Evolutionary conservation across 2,888 invertebrate species (phyloP).

Genomic region (Coenonympha glycerion): DNA sequence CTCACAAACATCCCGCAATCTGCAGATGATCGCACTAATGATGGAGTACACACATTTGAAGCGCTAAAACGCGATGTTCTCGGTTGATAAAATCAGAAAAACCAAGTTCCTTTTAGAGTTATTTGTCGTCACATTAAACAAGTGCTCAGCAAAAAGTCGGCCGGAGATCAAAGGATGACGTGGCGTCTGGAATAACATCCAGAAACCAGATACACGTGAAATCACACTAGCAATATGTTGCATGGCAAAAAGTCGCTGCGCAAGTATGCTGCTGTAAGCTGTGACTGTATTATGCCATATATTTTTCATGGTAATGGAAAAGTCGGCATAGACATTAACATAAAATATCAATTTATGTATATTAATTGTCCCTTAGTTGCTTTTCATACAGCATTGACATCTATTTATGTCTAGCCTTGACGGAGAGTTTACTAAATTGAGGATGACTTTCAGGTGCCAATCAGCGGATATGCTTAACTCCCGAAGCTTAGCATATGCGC

Average conservation of each 20-base stretch:
- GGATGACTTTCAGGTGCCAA: too few relatives aligned
- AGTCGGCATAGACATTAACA: not conserved
- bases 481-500: too few relatives aligned
- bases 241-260: not conserved
- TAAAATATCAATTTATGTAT: too few relatives aligned
- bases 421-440: too few relatives aligned
- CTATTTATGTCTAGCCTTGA: too few relatives aligned
- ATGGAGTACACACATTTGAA: conserved; percentile 60
- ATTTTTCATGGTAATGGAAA: too few relatives aligned
- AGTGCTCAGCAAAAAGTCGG: conserved; percentile 67
- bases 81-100: conserved; percentile 65
- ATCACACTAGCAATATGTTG: not conserved
- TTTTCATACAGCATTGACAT: too few relatives aligned
- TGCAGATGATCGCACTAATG: conserved; percentile 64
- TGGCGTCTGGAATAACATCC: conserved; percentile 65
- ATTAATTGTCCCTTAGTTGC: too few relatives aligned
- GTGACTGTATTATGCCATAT: too few relatives aligned
- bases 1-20: conserved; percentile 31
- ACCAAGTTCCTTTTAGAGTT: conserved; percentile 63
- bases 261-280: not conserved
- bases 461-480: too few relatives aligned
- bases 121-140: conserved; percentile 74
- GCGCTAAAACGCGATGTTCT: conserved; percentile 51
- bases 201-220: conserved; percentile 27
- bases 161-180: conserved; percentile 69